These are phyloP conservation scores for Kryphioiulus occultus DNA, from an alignment of 2,888 invertebrate species.

Conservation along the genomic window DNA sequence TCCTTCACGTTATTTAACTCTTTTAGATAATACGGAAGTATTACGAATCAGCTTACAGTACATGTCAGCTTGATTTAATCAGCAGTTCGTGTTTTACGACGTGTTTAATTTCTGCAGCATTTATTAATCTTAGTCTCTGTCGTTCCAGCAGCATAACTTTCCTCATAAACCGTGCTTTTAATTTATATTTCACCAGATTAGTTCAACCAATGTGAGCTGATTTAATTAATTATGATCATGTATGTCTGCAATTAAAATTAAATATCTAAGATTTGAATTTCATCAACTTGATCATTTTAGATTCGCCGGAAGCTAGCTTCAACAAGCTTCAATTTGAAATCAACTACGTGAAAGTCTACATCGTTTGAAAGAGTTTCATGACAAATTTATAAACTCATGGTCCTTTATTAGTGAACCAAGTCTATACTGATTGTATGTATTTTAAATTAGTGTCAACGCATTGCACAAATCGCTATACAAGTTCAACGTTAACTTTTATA, in stretches of 20 bases:
- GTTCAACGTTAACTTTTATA: too few species aligned
- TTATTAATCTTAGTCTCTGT: background rate
- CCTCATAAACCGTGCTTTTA: background rate
- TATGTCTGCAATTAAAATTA: background rate
- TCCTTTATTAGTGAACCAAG: background rate
- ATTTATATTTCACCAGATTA: background rate
- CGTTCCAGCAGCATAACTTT: background rate
- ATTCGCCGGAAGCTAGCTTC: background rate
- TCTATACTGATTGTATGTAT: background rate
- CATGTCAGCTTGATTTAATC: too few species aligned
- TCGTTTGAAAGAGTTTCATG: background rate
- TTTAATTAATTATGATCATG: background rate
- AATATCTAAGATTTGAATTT: background rate
- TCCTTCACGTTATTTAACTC: too few species aligned
- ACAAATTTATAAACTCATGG: background rate
- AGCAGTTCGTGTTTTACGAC: too few species aligned
- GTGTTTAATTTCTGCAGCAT: background rate
- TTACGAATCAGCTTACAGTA: too few species aligned
- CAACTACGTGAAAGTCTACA: background rate
- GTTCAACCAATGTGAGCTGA: background rate
- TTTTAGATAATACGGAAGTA: too few species aligned
- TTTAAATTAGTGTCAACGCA: too few species aligned
- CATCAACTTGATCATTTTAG: background rate
- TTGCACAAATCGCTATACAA: too few species aligned
- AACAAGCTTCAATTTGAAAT: background rate